Evolutionary conservation across 2,888 invertebrate genomes (phyloP).

Genomic region (Drosophila emarginata): DNA sequence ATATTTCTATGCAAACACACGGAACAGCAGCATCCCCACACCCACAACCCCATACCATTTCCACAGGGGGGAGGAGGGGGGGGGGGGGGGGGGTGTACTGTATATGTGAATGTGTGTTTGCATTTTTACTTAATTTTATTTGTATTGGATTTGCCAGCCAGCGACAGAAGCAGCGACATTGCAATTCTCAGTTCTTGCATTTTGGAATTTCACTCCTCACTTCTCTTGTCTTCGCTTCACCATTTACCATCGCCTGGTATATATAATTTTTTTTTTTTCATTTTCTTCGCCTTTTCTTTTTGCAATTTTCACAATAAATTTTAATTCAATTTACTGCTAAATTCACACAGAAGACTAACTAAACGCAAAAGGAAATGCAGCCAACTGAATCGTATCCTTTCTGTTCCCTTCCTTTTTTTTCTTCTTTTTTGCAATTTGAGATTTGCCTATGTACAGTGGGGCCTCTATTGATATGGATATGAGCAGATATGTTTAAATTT

Average conservation of each 20-base stretch:
- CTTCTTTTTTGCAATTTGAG: slow-evolving; percentile 25
- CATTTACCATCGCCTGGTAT: background rate
- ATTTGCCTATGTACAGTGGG: slow-evolving; percentile 52
- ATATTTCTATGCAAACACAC: slow-evolving; percentile 69
- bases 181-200: slow-evolving; percentile 50
- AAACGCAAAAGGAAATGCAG: slow-evolving; percentile 74
- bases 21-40: background rate
- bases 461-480: background rate
- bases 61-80: background rate
- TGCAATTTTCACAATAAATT: slow-evolving; percentile 78
- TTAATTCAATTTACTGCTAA: slow-evolving; percentile 77
- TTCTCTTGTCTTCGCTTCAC: background rate
- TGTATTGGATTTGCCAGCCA: slow-evolving; percentile 71
- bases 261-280: background rate
- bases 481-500: no score
- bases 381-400: slow-evolving; percentile 75
- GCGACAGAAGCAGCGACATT: slow-evolving; percentile 47
- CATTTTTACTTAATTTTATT: slow-evolving; percentile 78
- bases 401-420: slow-evolving; percentile 37
- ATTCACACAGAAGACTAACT: slow-evolving; percentile 57
- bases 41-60: background rate
- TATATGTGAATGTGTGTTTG: slow-evolving; percentile 38
- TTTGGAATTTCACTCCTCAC: slow-evolving; percentile 55
- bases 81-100: background rate
- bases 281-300: slow-evolving; percentile 20